phyloP scores from a whole-genome alignment of 2,113 vertebrate genomes.

The Bungarus multicinctus region DNA sequence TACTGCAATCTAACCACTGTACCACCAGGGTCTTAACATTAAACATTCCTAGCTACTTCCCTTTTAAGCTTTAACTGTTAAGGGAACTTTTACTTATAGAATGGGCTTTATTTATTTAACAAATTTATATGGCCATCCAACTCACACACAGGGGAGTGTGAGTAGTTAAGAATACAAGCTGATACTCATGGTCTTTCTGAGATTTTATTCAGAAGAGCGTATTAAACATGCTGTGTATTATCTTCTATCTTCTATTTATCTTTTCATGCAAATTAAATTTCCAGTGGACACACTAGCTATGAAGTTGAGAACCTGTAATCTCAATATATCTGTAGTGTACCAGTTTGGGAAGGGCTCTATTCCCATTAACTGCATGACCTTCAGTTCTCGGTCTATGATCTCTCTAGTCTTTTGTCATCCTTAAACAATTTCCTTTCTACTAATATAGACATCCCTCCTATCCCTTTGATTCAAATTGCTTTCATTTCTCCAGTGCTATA shows the following conservation, averaged over 20 bases:
- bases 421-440: not conserved
- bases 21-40: not conserved
- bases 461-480: not conserved
- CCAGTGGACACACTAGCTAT: not conserved
- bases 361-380: not conserved
- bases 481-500: not conserved
- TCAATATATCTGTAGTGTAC: not conserved
- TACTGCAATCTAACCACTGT: no score
- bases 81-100: not conserved
- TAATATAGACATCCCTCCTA: not conserved
- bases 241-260: not conserved
- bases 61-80: not conserved
- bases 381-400: not conserved
- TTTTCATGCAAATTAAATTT: not conserved
- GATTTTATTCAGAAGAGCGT: not conserved
- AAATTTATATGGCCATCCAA: no score
- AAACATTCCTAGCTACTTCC: not conserved
- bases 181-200: not conserved
- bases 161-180: not conserved
- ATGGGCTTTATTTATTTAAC: not conserved
- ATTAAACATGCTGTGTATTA: not conserved
- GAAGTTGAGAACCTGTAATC: not conserved
- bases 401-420: not conserved
- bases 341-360: not conserved
- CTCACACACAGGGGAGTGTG: no score